Conservation (phyloP, 2,113 vertebrate genomes). For the Rousettus leschenaultii region DNA sequence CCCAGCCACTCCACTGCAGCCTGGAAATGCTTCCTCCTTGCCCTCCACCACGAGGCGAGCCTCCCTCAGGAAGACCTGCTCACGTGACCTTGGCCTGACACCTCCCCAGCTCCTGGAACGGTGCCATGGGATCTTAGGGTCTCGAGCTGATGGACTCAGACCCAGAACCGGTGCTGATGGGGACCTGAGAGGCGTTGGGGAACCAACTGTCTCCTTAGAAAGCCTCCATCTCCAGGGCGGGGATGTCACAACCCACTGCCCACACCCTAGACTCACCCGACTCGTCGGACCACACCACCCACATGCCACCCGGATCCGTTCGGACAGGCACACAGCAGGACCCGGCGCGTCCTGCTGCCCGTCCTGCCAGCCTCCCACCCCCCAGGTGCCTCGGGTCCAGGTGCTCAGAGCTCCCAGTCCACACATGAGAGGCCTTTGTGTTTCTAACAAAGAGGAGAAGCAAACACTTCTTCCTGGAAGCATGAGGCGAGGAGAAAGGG, state of each 20-base stretch:
- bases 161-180: not conserved
- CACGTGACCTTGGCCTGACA: not conserved
- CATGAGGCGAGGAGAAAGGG: not conserved
- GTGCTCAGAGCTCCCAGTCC: not conserved
- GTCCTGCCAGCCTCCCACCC: not conserved
- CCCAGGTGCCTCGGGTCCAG: not conserved
- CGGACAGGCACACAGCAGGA: conserved; percentile 30
- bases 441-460: not conserved
- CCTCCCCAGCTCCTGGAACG: not conserved
- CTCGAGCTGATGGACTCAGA: not conserved
- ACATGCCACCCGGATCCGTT: conserved; percentile 25
- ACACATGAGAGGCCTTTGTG: not conserved
- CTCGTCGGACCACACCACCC: conserved; percentile 60
- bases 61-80: not conserved
- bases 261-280: conserved; percentile 44
- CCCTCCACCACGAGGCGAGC: not conserved
- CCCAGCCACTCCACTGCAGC: not conserved
- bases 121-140: not conserved
- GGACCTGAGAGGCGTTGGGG: not conserved
- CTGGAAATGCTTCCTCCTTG: not conserved
- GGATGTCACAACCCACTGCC: not conserved
- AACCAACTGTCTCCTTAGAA: not conserved
- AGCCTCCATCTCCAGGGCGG: not conserved
- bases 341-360: conserved; percentile 13
- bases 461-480: not conserved